Evolutionary conservation across 2,797 vertebrate genomes (phyloP).

Genomic region (Triplophysa bombifrons): DNA sequence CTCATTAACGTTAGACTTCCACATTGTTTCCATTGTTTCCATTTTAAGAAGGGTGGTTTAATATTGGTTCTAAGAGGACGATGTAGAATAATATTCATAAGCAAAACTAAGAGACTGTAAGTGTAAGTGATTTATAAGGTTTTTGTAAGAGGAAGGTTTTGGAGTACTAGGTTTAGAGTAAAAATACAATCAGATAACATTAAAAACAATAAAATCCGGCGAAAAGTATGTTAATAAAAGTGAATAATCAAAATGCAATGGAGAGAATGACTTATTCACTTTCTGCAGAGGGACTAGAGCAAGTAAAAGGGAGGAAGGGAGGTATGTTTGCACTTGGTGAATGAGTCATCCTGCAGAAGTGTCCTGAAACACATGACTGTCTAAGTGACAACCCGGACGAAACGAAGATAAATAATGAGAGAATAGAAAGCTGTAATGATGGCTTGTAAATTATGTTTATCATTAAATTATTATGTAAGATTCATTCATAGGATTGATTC

Average conservation of each 20-base stretch:
- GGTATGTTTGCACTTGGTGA: constrained; percentile 55
- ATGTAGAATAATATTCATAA: neutral
- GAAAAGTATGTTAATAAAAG: neutral
- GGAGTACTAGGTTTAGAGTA: too few relatives aligned
- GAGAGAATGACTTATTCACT: neutral
- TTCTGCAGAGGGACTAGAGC: neutral
- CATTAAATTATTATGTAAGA: too few relatives aligned
- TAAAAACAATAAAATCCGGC: neutral
- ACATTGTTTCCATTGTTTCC: neutral
- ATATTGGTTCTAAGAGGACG: too few relatives aligned
- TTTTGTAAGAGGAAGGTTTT: too few relatives aligned
- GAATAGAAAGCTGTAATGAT: neutral
- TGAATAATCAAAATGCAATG: neutral
- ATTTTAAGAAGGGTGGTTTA: neutral
- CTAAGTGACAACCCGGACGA: constrained; percentile 18
- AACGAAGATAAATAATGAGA: neutral
- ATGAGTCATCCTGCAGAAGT: constrained; percentile 66
- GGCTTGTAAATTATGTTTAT: neutral
- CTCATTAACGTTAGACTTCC: neutral
- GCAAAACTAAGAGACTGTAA: too few relatives aligned
- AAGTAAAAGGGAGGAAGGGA: constrained; percentile 25
- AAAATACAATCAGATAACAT: neutral
- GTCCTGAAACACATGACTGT: constrained; percentile 52
- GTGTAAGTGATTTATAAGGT: too few relatives aligned
- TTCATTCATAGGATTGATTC: neutral